Evolutionary conservation across 1,140 invertebrate genomes (phyloP), one percentile per base, ranked within the genome.

Genomic region (Hylaeus volcanicus): DNA sequence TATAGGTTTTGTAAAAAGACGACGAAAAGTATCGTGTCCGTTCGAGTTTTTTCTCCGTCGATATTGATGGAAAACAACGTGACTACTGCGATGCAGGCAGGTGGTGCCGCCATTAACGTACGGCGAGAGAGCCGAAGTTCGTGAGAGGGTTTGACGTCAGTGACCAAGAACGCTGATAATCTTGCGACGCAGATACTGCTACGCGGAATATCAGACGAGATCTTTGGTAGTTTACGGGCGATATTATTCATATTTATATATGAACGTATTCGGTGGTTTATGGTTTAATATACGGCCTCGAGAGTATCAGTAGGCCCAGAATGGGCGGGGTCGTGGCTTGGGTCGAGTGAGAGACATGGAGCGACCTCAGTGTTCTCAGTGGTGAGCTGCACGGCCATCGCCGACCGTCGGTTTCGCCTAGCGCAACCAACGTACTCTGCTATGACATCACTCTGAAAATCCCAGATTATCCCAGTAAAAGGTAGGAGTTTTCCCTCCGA

Each of bases 321-420:
- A 83, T 87, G 85, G 86, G 85, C 82, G 86, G 85, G 86, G 86
- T 86, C 82, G 85, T 68, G 51, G 51, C 71, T 65, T 85, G 56
- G 83, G 39, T 80, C 76, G 71, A 75, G 81, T 74, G 81, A 86
- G 84, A 80, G 81, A 86, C 82, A 84, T 74, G 79, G 74, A 88
- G 84, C 87, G 87, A 88, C 86, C 87, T 87, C 87, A 81, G 87
- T 88, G 87, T 84, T 76, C 58, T 76, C 56, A 86, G 87, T 87
- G 86, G 86, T 84, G 86, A 88, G 82, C 82, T 85, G 86, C 48
- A 74, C 85, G 78, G 79, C 82, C 82, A 81, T 84, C 85, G 74
- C 82, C 85, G 76, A 86, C 85, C 81, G 84, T 83, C 84, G 82
- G 86, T 86, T 86, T 82, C 75, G 48, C 82, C 51, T 66, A 80